Evolutionary conservation across 1,140 invertebrate genomes (phyloP).

Genomic region (Laodelphax striatellus): DNA sequence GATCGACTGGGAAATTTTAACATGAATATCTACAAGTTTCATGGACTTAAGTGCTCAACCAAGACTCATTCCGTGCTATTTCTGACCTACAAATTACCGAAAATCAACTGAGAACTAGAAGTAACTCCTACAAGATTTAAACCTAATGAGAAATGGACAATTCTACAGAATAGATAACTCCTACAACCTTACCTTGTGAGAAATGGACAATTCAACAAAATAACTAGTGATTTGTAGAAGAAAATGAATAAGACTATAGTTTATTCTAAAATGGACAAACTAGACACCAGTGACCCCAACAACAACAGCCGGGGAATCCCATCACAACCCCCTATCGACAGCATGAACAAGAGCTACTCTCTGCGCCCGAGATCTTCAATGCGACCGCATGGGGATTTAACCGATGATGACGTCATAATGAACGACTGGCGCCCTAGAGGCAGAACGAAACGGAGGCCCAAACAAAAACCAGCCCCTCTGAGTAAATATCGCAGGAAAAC

Average conservation of each 20-base stretch:
- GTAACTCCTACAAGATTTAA: no score
- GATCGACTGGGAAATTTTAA: no score
- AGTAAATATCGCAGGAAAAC: slow-evolving; percentile 83
- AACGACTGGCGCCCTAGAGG: slow-evolving; percentile 27
- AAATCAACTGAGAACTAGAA: no score
- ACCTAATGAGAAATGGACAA: no score
- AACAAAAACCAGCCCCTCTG: slow-evolving; percentile 60
- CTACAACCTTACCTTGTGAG: no score
- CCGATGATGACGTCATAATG: slow-evolving; percentile 21
- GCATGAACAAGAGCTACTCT: slow-evolving; percentile 22
- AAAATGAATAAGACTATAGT: background rate
- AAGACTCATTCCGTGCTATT: no score
- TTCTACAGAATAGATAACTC: no score
- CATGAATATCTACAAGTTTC: no score
- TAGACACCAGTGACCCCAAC: background rate
- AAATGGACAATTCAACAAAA: no score
- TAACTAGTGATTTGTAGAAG: no score
- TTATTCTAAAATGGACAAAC: background rate
- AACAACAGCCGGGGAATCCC: background rate
- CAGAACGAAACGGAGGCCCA: slow-evolving; percentile 12
- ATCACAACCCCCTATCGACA: slow-evolving; percentile 16
- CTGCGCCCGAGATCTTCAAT: slow-evolving; percentile 19
- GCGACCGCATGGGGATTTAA: slow-evolving; percentile 17
- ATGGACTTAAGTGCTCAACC: no score
- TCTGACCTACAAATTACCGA: no score